phyloP scores from a whole-genome alignment of 2,888 invertebrate species.

The Lycia hirtaria region DNA sequence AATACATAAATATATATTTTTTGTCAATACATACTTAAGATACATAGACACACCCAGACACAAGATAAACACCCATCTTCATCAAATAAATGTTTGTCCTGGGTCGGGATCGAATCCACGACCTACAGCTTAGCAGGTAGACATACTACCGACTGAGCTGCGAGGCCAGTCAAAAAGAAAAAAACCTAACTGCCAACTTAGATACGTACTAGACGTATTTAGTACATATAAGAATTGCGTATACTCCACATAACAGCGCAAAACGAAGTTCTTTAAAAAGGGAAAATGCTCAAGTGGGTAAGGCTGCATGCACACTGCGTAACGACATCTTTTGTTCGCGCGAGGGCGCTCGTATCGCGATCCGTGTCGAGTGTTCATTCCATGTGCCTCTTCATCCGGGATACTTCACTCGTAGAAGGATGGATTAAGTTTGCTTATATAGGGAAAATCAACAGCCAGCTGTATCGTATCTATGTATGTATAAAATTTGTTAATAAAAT shows the following conservation, averaged over 20 bases:
- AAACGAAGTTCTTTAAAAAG: constrained; percentile 50
- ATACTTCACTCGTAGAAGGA: constrained; percentile 29
- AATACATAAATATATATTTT: too few species aligned
- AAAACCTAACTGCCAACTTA: background rate
- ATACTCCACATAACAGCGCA: constrained; percentile 24
- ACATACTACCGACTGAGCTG: too few species aligned
- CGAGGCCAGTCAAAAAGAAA: too few species aligned
- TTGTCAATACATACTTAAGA: too few species aligned
- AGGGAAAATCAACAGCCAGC: background rate
- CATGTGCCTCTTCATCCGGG: constrained; percentile 66
- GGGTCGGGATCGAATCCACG: too few species aligned
- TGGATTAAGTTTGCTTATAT: constrained; percentile 16
- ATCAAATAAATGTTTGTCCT: too few species aligned
- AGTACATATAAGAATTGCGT: constrained; percentile 16
- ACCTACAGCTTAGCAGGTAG: too few species aligned
- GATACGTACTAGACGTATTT: background rate
- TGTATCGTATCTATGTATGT: background rate
- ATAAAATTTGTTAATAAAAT: too few species aligned
- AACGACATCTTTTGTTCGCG: constrained; percentile 73
- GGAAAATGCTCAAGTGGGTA: constrained; percentile 43
- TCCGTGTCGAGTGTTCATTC: constrained; percentile 61
- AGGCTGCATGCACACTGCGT: constrained; percentile 48
- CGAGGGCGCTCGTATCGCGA: constrained; percentile 60
- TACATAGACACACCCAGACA: too few species aligned
- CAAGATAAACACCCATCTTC: too few species aligned